These are phyloP conservation scores for Xenopus borealis DNA, from an alignment of 2,113 vertebrate genomes.

Conservation along the genomic window DNA sequence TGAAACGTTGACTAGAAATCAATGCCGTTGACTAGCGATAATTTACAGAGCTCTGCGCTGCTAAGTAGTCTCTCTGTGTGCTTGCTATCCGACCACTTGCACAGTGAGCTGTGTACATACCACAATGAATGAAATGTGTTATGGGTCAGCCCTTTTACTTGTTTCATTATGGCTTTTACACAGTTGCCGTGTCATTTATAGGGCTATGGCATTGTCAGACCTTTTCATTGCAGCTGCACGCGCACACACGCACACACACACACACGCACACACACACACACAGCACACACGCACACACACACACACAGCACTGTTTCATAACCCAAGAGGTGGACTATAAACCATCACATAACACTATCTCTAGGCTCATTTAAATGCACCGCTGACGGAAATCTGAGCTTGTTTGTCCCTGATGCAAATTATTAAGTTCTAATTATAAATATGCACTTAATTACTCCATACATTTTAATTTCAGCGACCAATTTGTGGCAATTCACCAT, in stretches of 20 bases:
- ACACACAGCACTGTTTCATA: constrained; percentile 67
- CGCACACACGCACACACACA: constrained; percentile 49
- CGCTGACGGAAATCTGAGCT: constrained; percentile 76
- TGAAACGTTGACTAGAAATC: constrained; percentile 75
- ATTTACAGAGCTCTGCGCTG: constrained; percentile 64
- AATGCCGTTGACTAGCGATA: constrained; percentile 73
- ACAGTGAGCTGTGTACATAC: constrained; percentile 19
- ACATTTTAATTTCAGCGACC: constrained; percentile 70
- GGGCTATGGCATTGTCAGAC: constrained; percentile 74
- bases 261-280: too few relatives aligned
- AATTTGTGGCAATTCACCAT: constrained; percentile 68
- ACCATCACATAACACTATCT: constrained; percentile 71
- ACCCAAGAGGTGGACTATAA: too few relatives aligned
- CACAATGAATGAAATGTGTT: constrained; percentile 61
- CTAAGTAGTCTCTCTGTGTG: constrained; percentile 61
- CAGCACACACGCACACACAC: too few relatives aligned
- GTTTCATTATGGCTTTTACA: constrained; percentile 78
- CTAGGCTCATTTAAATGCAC: constrained; percentile 70
- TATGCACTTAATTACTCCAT: constrained; percentile 75
- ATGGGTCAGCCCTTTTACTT: constrained; percentile 75
- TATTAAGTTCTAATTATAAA: constrained; percentile 85
- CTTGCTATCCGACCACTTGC: constrained; percentile 50
- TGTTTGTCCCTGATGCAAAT: constrained; percentile 79
- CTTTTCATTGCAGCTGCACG: constrained; percentile 70
- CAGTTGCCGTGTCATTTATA: constrained; percentile 77